These are phyloP conservation scores for Porites lutea DNA, from an alignment of 64 coral and sea anemone genomes.

Conservation along the genomic window DNA sequence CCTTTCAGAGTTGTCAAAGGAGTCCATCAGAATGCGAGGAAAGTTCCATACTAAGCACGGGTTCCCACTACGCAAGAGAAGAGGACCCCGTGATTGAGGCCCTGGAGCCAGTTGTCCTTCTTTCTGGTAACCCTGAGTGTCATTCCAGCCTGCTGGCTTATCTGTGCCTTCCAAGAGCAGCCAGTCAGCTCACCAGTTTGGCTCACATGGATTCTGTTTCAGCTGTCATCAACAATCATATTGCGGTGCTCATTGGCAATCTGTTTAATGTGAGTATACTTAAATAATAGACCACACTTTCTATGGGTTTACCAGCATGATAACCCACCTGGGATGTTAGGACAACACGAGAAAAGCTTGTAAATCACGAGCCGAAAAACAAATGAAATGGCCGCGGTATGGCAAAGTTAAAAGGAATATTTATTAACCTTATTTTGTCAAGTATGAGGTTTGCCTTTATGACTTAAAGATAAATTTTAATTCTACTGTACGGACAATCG, in stretches of 20 bases:
- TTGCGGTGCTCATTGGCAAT: conserved; percentile 94
- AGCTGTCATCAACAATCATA: conserved; percentile 72
- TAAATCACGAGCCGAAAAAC: too few species aligned
- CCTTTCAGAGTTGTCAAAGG: conserved; percentile 65
- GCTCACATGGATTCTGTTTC: conserved; percentile 62
- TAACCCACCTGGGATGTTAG: too few species aligned
- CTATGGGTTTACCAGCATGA: too few species aligned
- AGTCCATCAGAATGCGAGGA: conserved; percentile 91
- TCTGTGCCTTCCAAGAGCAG: conserved; percentile 94
- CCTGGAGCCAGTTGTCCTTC: conserved; percentile 81
- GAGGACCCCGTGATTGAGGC: conserved; percentile 81
- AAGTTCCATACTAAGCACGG: conserved; percentile 80
- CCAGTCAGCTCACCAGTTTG: conserved; percentile 75
- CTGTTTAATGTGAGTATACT: conserved; percentile 90
- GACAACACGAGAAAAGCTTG: too few species aligned
- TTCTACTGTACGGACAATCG: too few species aligned
- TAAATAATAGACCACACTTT: neutral
- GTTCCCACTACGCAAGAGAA: conserved; percentile 72
- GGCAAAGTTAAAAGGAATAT: too few species aligned
- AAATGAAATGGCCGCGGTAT: too few species aligned
- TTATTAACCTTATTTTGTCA: too few species aligned
- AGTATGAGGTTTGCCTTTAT: too few species aligned
- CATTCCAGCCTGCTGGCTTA: conserved; percentile 89
- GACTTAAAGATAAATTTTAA: too few species aligned
- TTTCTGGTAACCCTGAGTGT: conserved; percentile 97